Base-by-base conservation (phyloP, 92 coral and sea anemone genomes). In the Actinostola sp. region DNA sequence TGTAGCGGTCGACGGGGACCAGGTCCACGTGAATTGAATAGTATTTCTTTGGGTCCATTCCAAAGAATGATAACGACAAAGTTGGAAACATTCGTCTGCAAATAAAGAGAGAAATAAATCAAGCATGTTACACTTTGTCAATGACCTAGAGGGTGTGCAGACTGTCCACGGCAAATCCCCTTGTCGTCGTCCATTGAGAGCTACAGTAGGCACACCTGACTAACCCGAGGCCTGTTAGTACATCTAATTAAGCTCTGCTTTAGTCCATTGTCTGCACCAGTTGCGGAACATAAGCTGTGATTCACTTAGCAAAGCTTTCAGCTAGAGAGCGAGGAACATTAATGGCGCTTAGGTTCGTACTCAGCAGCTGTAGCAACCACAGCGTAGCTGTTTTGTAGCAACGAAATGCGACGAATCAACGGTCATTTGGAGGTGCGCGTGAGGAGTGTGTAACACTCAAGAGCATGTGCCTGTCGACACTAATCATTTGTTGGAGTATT, bases 21-120 rank as follows among this genome's bases (percentile, higher is more conserved):
- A 90, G 73, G 25, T 90, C 96, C 8, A 87, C 91, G 35, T 90
- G 96, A 0, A 90, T 71, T 3, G 92, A 70, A 41, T 90, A 90
- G 36, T 83, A 76, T 2, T 71, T 70, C 52, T 86, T 73, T 0
- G 89, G 87, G 16, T 90, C 96, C 96, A 90, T 82, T 0, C 96
- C 92, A 11, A 90, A 82, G 16, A 83, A 81, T 1, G 96, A 87
- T 59, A 90, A 62, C n/a, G 89, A 82, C 14, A 90, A 54, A 10
- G 96, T 90, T 27, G 96, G 96, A 57, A 90, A 90, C 96, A 90
- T 90, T 50, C 96, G 76, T 68, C 96, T 90, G 89, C 29, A 74
- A 49, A 68, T 25, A 53, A 21, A 66, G 1, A n/a, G n/a, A n/a
- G n/a, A 63, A 13, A 36, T 63, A 14, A 57, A 0, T 16, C 29